A percentile compares a stretch with the other conserved stretches of the same genome.
These are phyloP conservation scores for Hypomecis punctinalis DNA, from an alignment of 2,888 invertebrate species.

Conservation along the genomic window DNA sequence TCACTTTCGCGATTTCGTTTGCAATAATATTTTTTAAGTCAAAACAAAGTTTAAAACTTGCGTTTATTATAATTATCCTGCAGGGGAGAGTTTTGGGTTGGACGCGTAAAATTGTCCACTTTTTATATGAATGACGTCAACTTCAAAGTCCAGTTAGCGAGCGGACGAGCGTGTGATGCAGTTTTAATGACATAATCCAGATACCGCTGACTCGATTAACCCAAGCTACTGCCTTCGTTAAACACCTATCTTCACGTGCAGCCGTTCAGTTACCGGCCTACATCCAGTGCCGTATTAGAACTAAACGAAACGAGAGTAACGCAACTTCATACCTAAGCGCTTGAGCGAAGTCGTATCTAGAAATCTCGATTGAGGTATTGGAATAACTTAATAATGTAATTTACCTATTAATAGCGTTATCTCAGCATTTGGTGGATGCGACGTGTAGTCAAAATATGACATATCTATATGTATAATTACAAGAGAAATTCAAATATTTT, in stretches of 20 bases:
- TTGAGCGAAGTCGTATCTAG: neutral
- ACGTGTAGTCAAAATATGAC: too few relatives aligned
- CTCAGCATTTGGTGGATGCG: too few relatives aligned
- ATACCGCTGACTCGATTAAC: slow-evolving; percentile 79
- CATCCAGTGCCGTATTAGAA: slow-evolving; percentile 59
- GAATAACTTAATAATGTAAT: too few relatives aligned
- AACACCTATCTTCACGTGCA: slow-evolving; percentile 69
- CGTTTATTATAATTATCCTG: too few relatives aligned
- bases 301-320: slow-evolving; percentile 25
- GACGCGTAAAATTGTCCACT: neutral
- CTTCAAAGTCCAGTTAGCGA: slow-evolving; percentile 72
- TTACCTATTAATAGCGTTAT: too few relatives aligned
- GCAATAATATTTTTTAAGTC: too few relatives aligned
- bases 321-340: slow-evolving; percentile 12
- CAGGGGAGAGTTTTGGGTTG: too few relatives aligned
- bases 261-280: slow-evolving; percentile 53
- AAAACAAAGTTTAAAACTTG: too few relatives aligned
- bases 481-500: too few relatives aligned
- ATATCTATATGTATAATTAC: too few relatives aligned
- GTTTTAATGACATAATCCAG: slow-evolving; percentile 81
- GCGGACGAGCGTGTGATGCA: slow-evolving; percentile 72
- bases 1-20: too few relatives aligned
- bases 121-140: slow-evolving; percentile 40
- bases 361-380: neutral
- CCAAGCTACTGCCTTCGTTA: slow-evolving; percentile 63